Evolutionary conservation across 2,113 vertebrate genomes (phyloP).

Genomic region (Aix galericulata): DNA sequence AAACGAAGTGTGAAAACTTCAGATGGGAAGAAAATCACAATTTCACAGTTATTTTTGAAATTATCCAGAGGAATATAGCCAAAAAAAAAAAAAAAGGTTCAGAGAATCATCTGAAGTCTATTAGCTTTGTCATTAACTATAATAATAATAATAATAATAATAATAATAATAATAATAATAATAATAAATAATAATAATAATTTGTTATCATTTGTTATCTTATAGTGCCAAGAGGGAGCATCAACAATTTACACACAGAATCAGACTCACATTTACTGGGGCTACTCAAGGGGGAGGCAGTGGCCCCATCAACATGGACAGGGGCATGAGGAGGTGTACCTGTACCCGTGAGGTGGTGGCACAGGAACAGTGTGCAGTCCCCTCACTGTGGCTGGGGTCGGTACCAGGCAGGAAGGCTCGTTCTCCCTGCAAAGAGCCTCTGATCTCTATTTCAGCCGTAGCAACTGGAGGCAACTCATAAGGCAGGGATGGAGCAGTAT

Average conservation of each 20-base stretch:
- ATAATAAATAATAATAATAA: not conserved
- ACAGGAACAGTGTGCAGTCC: fast-evolving
- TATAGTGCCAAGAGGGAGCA: not conserved
- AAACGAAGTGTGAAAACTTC: not conserved
- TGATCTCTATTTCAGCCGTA: not conserved
- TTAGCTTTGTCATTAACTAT: not conserved
- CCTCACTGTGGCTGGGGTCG: fast-evolving
- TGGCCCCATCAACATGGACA: fast-evolving
- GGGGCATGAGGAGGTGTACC: not conserved
- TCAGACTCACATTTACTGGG: not conserved
- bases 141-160: not conserved
- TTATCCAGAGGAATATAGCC: not conserved
- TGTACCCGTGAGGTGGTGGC: no score
- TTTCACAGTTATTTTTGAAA: not conserved
- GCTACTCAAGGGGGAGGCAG: fast-evolving
- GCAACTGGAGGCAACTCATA: not conserved
- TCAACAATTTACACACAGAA: not conserved
- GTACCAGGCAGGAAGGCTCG: not conserved
- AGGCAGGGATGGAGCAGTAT: not conserved
- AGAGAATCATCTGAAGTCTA: not conserved
- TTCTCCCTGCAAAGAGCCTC: not conserved
- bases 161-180: not conserved
- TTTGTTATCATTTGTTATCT: not conserved
- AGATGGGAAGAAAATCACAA: not conserved
- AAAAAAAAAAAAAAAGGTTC: not conserved